phyloP scores from a whole-genome alignment of 2,888 invertebrate genomes.

The Erebia ligea region DNA sequence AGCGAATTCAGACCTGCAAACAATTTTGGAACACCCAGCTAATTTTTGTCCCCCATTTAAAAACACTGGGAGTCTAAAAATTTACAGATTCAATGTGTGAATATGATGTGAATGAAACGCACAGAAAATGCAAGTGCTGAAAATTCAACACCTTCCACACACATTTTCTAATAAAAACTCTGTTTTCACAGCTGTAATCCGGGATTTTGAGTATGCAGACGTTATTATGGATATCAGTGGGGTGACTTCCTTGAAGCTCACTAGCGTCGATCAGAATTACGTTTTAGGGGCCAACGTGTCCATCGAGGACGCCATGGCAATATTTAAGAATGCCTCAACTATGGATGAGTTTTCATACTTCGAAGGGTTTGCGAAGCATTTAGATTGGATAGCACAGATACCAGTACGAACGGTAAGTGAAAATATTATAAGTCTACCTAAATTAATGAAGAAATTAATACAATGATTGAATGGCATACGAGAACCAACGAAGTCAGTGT shows the following conservation, averaged over 20 bases:
- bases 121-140: too few species aligned
- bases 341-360: constrained; percentile 79
- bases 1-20: too few species aligned
- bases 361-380: constrained; percentile 79
- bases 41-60: too few species aligned
- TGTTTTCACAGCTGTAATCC: constrained; percentile 58
- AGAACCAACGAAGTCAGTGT: too few species aligned
- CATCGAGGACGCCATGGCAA: constrained; percentile 80
- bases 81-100: too few species aligned
- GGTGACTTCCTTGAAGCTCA: constrained; percentile 59
- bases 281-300: constrained; percentile 84
- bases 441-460: too few species aligned
- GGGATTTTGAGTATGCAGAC: constrained; percentile 59
- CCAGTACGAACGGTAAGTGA: constrained; percentile 84
- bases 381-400: constrained; percentile 84
- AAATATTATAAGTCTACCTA: neutral
- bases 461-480: too few species aligned
- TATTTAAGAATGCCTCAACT: constrained; percentile 65
- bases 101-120: too few species aligned
- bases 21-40: too few species aligned
- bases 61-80: too few species aligned
- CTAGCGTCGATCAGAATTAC: constrained; percentile 64
- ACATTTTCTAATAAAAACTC: neutral
- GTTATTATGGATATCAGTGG: constrained; percentile 67
- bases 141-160: neutral